Evolutionary conservation across 2,888 invertebrate species (phyloP), one percentile per base, ranked within the genome.

Genomic region (Rotaria macrura): DNA sequence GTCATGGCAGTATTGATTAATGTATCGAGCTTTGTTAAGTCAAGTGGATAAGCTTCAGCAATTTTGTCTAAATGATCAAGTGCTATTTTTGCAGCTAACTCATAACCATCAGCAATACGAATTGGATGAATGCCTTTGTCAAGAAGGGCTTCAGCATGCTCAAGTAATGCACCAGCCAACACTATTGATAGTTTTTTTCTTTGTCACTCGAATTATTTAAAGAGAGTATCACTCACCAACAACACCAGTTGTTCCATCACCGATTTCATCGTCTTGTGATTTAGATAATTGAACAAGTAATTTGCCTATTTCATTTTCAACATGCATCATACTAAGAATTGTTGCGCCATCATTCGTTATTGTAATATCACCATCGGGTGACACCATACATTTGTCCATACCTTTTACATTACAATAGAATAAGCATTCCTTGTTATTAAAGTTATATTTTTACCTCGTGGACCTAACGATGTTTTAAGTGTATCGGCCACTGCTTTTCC

Each of bases 261-360:
- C 98, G 89, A 99, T 97, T 92, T 99, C 99, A 92, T 98, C 97
- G 91, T 99, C 99, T 91, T 99, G 99, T 86, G 97, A 97, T 91
- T 98, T 97, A 47, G 97, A 96, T 87, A 99, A 91, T 90, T 99
- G 96, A 43, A 99, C 99, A 93, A 99, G 94, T 84, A 99, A 92
- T 91, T 97, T 99, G 57, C 96, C 98, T 88, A 99, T 96, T 93
- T 97, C 95, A 91, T 99, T 97, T 49, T 98, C 97, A 12, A 99
- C 96, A 90, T 99, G 98, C 98, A 99, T 99, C 92, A 95, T 93
- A 91, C 97, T 96, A 88, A 99, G 93, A 89, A 99, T 99, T 1
- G 99, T 99, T n/a, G 98, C 98, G 43, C 98, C 99, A 92, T 99
- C 99, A 90, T 99, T 99, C 83, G 98, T 99, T 72, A 97, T 95